Evolutionary conservation across 2,888 invertebrate genomes (phyloP), one percentile per base, ranked within the genome.

Genomic region (Drosophila longiperda): DNA sequence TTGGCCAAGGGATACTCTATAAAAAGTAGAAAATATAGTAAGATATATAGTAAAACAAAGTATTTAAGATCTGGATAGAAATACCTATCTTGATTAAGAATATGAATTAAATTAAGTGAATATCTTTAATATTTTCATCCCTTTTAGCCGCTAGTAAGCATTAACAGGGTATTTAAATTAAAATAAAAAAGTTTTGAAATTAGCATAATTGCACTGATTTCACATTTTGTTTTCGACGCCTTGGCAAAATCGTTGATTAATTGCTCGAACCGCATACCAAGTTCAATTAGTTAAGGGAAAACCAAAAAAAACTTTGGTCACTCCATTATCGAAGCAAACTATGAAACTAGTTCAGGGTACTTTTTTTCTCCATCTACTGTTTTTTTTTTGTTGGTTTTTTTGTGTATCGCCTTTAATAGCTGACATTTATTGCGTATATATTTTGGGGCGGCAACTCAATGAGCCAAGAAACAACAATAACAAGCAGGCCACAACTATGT

Each of bases 151-250:
- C 4, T 4, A 15, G 23, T 45, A 8, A 8, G 1, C 5, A 15
- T 20, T 20, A 11, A 23, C 15, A 54, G 53, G 53, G 68, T 55
- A 49, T 61, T 26, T 1, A 59, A 72, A 45, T 69, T 53, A 15
- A 54, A 49, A 64, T 42, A 58, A 68, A 73, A 74, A 73, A 54
- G n/a, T n/a, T 74, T 67, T 59, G 32, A 63, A 65, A 84, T 89
- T 83, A 89, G 79, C 87, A 87, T 87, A 87, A 87, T 89, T 84
- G 83, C 84, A 76, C 72, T 79, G 77, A 87, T 87, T 87, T 38
- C 65, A 72, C 55, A 55, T 71, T 87, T 80, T 73, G 52, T 59
- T 52, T 52, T 59, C 59, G 29, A 52, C 62, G 65, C 61, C 42
- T 78, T 70, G 71, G 73, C 76, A 69, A 87, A 87, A 83, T 87